Percentiles rank a stretch among this genome's conserved stretches.
These are phyloP conservation scores for Amphiduros pacificus DNA, from an alignment of 2,888 invertebrate genomes.

Conservation along the genomic window DNA sequence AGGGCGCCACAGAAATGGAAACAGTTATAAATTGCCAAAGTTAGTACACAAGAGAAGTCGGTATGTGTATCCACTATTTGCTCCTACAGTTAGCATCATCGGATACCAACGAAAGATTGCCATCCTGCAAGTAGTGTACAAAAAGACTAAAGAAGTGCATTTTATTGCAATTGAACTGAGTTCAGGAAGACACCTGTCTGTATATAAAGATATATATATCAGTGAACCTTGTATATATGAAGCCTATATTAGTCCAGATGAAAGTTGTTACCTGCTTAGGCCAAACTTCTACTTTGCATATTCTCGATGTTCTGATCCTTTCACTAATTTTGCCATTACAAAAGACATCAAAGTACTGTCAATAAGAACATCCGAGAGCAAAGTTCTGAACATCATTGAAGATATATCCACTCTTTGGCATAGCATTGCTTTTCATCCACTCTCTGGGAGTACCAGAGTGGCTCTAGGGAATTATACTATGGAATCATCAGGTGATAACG, in stretches of 20 bases:
- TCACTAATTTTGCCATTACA: constrained; percentile 22
- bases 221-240: constrained; percentile 24
- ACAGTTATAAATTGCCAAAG: constrained; percentile 18
- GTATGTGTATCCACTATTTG: constrained; percentile 18
- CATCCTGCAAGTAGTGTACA: constrained; percentile 22
- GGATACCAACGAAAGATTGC: constrained; percentile 20
- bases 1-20: too few relatives aligned
- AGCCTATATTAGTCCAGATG: constrained; percentile 25
- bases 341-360: constrained; percentile 25
- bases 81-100: constrained; percentile 21
- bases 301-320: constrained; percentile 24
- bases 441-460: constrained; percentile 12
- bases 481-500: constrained; percentile 16
- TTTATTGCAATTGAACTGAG: constrained; percentile 21
- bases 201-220: constrained; percentile 20
- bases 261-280: constrained; percentile 21
- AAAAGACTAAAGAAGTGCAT: constrained; percentile 17
- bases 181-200: constrained; percentile 12
- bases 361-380: constrained; percentile 15
- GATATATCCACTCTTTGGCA: constrained; percentile 26
- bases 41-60: constrained; percentile 16
- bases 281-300: constrained; percentile 26
- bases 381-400: constrained; percentile 19
- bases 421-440: constrained; percentile 26
- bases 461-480: constrained; percentile 25